These are phyloP conservation scores for Entomyzon cyanotis DNA, from an alignment of 2,113 vertebrate species.

Conservation along the genomic window DNA sequence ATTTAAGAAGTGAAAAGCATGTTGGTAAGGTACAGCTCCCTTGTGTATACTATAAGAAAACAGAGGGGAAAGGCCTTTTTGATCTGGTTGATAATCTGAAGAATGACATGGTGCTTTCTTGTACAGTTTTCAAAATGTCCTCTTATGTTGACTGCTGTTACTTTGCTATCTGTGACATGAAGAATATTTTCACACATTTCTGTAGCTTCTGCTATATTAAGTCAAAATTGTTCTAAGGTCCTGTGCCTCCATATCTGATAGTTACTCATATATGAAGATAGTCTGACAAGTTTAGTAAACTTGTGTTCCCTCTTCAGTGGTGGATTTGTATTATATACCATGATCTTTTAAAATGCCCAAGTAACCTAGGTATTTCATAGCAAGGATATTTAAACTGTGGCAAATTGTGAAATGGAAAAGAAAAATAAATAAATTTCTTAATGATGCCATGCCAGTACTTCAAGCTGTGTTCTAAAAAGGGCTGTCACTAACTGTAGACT, in stretches of 20 bases:
- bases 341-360: not conserved
- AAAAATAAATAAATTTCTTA: not conserved
- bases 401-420: not conserved
- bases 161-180: not conserved
- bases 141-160: not conserved
- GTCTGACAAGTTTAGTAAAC: not conserved
- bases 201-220: not conserved
- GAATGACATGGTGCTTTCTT: not conserved
- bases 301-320: not conserved
- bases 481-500: not conserved
- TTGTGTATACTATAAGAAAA: not conserved
- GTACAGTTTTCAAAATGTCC: not conserved
- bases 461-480: not conserved
- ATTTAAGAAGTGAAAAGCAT: not conserved
- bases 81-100: not conserved
- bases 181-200: not conserved
- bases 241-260: not conserved
- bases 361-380: not conserved
- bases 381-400: not conserved
- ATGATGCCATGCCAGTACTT: not conserved
- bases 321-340: not conserved
- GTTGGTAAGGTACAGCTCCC: not conserved
- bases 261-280: not conserved
- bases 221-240: not conserved
- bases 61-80: not conserved